Evolutionary conservation across 2,113 vertebrate genomes (phyloP).

Genomic region (Saimiri boliviensis): DNA sequence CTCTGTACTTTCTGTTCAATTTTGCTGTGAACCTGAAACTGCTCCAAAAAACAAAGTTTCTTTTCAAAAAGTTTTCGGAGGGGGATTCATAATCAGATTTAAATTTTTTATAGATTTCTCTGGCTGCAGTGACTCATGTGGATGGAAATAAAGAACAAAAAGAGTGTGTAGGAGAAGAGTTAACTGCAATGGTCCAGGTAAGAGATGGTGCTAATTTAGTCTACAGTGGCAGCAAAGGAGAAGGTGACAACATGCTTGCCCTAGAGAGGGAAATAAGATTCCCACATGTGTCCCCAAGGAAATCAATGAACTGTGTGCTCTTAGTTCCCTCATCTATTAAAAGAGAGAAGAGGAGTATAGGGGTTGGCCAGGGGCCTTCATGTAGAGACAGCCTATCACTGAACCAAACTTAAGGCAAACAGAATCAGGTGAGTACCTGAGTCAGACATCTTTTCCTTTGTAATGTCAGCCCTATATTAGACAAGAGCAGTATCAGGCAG

Average conservation of each 20-base stretch:
- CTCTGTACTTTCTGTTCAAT: neutral
- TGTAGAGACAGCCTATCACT: neutral
- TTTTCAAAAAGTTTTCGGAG: neutral
- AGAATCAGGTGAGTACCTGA: neutral
- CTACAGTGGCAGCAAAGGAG: neutral
- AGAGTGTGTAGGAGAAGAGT: neutral
- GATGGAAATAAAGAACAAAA: neutral
- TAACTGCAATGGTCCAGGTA: neutral
- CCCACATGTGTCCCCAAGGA: neutral
- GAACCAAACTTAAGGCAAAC: neutral
- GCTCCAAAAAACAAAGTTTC: conserved; percentile 4
- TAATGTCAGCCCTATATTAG: neutral
- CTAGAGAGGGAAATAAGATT: neutral
- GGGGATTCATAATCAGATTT: neutral
- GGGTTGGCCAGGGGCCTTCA: neutral
- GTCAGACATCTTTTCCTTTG: neutral
- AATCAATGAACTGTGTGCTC: neutral
- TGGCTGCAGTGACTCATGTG: neutral
- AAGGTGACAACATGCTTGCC: neutral
- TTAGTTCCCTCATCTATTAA: neutral
- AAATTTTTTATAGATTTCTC: neutral
- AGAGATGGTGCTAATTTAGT: neutral
- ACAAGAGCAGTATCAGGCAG: neutral
- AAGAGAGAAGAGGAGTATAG: neutral
- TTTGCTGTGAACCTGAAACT: conserved; percentile 46